Conservation (phyloP, 2,888 invertebrate genomes). For the Aphrophora alni region DNA sequence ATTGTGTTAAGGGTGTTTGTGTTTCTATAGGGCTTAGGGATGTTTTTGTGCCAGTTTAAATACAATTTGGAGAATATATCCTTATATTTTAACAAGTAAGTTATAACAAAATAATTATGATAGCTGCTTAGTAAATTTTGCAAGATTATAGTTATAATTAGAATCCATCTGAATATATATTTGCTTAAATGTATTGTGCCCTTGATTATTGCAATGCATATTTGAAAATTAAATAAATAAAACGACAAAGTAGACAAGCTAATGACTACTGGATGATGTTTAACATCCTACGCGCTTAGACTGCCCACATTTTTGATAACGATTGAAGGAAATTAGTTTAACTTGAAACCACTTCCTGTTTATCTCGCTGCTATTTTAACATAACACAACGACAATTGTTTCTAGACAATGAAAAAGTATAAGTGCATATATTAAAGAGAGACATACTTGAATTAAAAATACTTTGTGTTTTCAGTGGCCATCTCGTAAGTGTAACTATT, state of each 20-base stretch:
- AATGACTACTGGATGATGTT: neutral
- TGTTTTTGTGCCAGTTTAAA: neutral
- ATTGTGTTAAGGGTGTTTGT: neutral
- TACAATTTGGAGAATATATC: neutral
- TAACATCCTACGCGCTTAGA: neutral
- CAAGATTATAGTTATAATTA: neutral
- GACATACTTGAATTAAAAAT: no score
- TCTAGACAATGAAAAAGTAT: neutral
- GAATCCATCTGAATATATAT: neutral
- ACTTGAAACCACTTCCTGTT: neutral
- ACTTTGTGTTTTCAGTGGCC: no score
- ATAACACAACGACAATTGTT: neutral
- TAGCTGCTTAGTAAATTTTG: no score
- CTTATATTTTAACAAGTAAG: neutral
- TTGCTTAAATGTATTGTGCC: no score
- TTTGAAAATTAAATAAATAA: no score
- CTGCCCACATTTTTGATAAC: neutral
- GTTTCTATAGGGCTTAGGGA: neutral
- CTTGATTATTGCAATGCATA: no score
- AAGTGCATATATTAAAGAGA: neutral
- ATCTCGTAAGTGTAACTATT: no score
- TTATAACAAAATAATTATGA: neutral
- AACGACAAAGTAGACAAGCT: no score
- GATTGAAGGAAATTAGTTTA: neutral
- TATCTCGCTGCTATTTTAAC: neutral